Percentiles rank a stretch among this genome's conserved stretches.
Evolutionary conservation across 2,888 invertebrate species (phyloP).

Genomic region (Drosophila infuscata): DNA sequence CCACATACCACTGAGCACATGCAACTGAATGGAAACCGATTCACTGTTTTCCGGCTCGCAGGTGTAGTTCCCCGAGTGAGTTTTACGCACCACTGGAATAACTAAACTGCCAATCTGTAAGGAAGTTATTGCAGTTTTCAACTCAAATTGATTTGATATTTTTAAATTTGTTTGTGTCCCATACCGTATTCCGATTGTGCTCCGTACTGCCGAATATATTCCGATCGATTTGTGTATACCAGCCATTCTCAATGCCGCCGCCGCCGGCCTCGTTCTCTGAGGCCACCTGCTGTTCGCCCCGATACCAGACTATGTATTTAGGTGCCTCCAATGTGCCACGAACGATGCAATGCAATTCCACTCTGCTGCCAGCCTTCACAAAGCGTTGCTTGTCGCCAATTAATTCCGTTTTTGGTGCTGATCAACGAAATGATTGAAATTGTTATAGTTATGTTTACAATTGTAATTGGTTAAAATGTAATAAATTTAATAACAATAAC

Average conservation of each 20-base stretch:
- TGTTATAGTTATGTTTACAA: too few species aligned
- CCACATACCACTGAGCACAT: slow-evolving; percentile 93
- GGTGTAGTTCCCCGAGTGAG: slow-evolving; percentile 92
- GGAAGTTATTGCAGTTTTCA: not conserved
- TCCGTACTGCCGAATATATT: slow-evolving; percentile 82
- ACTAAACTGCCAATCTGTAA: slow-evolving; percentile 84
- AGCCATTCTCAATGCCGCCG: slow-evolving; percentile 61
- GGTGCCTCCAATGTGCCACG: slow-evolving; percentile 95
- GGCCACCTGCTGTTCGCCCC: slow-evolving; percentile 85
- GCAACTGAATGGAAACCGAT: slow-evolving; percentile 94
- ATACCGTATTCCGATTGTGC: slow-evolving; percentile 83
- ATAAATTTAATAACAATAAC: not conserved
- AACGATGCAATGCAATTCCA: slow-evolving; percentile 94
- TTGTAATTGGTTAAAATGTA: not conserved
- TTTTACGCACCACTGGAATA: slow-evolving; percentile 84
- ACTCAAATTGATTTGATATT: not conserved
- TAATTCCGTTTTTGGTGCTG: slow-evolving; percentile 96
- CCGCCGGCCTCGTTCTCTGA: slow-evolving; percentile 76
- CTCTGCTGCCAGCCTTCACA: slow-evolving; percentile 95
- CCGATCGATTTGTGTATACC: slow-evolving; percentile 84
- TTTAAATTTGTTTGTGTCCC: not conserved
- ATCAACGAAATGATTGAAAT: not conserved
- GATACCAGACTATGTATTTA: slow-evolving; percentile 97
- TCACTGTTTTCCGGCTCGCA: slow-evolving; percentile 97
- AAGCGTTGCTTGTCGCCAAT: slow-evolving; percentile 95